Evolutionary conservation across 2,113 vertebrate genomes (phyloP).

Genomic region (Chaetorhynchus papuensis): DNA sequence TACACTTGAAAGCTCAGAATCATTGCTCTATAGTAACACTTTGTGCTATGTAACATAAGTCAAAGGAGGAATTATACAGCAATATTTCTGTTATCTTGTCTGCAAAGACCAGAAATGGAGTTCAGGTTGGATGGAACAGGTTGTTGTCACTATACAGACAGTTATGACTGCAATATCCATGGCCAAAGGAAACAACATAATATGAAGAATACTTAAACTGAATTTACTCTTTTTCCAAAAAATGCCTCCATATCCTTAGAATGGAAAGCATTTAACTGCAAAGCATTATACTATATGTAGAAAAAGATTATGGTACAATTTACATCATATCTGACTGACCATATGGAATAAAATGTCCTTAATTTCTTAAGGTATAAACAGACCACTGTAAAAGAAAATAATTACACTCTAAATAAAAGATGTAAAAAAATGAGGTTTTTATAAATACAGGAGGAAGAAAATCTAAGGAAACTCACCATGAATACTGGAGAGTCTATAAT

Average conservation of each 20-base stretch:
- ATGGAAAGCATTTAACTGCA: neutral
- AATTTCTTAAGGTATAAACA: neutral
- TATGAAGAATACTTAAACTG: neutral
- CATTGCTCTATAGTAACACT: neutral
- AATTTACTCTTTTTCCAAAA: neutral
- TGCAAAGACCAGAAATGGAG: neutral
- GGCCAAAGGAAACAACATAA: neutral
- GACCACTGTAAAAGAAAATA: neutral
- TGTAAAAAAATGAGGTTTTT: neutral
- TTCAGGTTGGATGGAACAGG: neutral
- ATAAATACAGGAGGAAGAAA: neutral
- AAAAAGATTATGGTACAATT: neutral
- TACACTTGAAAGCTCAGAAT: slow-evolving; percentile 32
- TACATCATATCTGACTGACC: neutral
- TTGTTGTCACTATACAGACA: neutral
- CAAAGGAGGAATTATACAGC: neutral
- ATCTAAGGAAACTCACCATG: neutral
- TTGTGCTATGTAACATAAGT: neutral
- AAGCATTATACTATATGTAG: neutral
- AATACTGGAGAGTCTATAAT: neutral
- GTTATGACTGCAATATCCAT: neutral
- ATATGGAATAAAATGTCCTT: neutral
- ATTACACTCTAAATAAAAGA: neutral
- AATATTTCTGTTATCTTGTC: neutral
- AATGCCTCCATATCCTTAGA: neutral